A percentile compares a stretch with the other conserved stretches of the same genome.
Evolutionary conservation across 1,140 invertebrate genomes (phyloP).

Genomic region (Drosophila parvula): DNA sequence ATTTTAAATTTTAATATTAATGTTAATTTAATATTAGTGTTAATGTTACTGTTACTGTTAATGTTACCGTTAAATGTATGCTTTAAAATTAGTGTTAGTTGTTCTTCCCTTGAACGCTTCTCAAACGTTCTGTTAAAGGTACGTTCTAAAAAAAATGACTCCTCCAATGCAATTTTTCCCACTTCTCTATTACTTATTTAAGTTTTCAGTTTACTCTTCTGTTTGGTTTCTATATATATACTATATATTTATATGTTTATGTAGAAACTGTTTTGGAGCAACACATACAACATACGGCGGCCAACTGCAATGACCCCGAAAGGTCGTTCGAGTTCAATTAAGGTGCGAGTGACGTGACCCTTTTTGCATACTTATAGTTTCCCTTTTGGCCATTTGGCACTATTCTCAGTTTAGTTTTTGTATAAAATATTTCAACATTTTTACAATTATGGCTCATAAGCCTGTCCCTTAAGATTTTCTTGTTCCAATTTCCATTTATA

Average conservation of each 20-base stretch:
- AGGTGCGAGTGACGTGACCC: conserved; percentile 17
- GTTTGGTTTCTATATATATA: conserved; percentile 4
- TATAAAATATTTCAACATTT: conserved; percentile 56
- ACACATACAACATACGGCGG: conserved; percentile 21
- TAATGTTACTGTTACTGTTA: conserved; percentile 48
- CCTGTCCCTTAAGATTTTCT: conserved; percentile 24
- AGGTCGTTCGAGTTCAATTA: conserved; percentile 17
- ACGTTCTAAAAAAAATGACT: conserved; percentile 73
- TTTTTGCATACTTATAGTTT: conserved; percentile 11
- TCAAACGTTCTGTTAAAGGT: conserved; percentile 62
- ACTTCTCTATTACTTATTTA: conserved; percentile 14
- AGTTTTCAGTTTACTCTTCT: conserved; percentile 36
- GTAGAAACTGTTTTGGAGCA: conserved; percentile 32
- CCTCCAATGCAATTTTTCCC: conserved; percentile 1
- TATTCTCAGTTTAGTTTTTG: conserved; percentile 25
- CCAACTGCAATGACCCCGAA: conserved; percentile 33
- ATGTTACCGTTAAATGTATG: conserved; percentile 74
- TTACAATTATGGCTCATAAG: conserved; percentile 27
- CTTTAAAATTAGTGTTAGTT: conserved; percentile 78
- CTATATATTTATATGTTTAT: conserved; percentile 28
- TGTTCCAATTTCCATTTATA: conserved; percentile 37
- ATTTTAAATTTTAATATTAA: conserved; percentile 58
- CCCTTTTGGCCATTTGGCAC: conserved; percentile 3
- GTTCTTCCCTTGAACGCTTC: conserved; percentile 26
- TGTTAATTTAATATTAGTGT: conserved; percentile 60